Evolutionary conservation across 2,888 invertebrate genomes (phyloP).

Genomic region (Liopterus haemorrhoidalis): DNA sequence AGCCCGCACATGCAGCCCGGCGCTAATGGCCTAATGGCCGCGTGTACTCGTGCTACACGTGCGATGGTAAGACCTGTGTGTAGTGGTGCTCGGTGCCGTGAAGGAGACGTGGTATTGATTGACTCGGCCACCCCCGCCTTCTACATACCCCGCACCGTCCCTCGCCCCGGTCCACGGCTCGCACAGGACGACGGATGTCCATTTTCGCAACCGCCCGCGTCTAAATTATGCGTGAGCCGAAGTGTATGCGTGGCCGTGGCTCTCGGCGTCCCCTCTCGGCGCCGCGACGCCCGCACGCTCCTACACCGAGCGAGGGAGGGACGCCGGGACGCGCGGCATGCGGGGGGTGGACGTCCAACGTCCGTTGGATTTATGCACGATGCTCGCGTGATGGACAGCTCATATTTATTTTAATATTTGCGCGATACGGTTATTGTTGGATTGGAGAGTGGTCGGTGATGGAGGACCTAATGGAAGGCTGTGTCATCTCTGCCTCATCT

Average conservation of each 20-base stretch:
- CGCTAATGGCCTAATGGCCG: not conserved
- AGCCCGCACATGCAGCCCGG: not conserved
- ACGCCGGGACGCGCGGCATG: slow-evolving; percentile 15
- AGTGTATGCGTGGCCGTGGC: slow-evolving; percentile 42
- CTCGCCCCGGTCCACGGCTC: not conserved
- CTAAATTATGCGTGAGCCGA: slow-evolving; percentile 48
- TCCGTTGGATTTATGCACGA: not conserved
- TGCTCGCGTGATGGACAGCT: no score
- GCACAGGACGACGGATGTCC: slow-evolving; percentile 39
- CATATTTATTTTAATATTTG: no score
- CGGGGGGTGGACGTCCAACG: slow-evolving; percentile 19
- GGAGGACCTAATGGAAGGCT: no score
- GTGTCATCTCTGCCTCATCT: no score
- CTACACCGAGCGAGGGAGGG: slow-evolving; percentile 37
- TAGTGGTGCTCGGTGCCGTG: no score
- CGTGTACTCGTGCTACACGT: slow-evolving; percentile 1
- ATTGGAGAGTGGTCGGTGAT: no score
- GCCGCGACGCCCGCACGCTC: slow-evolving; percentile 39
- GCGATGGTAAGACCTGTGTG: no score
- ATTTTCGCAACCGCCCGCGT: slow-evolving; percentile 47
- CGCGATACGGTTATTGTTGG: slow-evolving; percentile 3
- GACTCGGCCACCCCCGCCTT: slow-evolving; percentile 21
- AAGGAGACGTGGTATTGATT: no score
- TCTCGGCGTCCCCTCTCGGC: slow-evolving; percentile 1
- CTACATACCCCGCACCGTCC: no score